Conservation (phyloP, 2,888 invertebrate genomes). For the Argyresthia albistria region DNA sequence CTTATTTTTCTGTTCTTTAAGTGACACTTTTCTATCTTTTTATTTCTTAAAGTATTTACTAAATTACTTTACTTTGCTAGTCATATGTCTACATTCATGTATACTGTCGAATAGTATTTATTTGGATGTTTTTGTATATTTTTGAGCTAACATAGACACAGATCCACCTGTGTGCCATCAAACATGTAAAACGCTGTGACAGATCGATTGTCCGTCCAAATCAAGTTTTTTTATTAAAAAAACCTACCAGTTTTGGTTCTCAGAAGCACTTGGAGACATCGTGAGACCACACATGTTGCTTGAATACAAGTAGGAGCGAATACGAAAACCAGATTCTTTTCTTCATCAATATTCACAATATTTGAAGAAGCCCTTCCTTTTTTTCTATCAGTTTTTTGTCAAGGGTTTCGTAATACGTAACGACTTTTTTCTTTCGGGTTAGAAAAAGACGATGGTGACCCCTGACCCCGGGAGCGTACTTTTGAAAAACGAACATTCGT, state of each 20-base stretch:
- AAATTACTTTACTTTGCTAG: no score
- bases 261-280: conserved; percentile 28
- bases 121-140: no score
- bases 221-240: conserved; percentile 27
- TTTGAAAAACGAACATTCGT: conserved; percentile 24
- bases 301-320: conserved; percentile 38
- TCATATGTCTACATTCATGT: no score
- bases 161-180: background rate
- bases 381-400: conserved; percentile 47
- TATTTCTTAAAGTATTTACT: no score
- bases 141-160: no score
- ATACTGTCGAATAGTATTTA: no score
- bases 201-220: conserved; percentile 18
- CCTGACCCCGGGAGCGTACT: conserved; percentile 46
- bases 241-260: conserved; percentile 22
- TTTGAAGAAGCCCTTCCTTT: conserved; percentile 54
- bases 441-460: conserved; percentile 61
- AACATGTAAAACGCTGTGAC: conserved; percentile 11
- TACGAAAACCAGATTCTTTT: conserved; percentile 64
- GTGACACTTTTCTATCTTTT: background rate
- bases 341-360: conserved; percentile 73
- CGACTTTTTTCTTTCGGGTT: conserved; percentile 58
- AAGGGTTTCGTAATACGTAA: conserved; percentile 53
- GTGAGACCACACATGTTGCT: conserved; percentile 59
- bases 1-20: conserved; percentile 19